Evolutionary conservation across 1,140 invertebrate species (phyloP).

Genomic region (Wiebesia pumilae): DNA sequence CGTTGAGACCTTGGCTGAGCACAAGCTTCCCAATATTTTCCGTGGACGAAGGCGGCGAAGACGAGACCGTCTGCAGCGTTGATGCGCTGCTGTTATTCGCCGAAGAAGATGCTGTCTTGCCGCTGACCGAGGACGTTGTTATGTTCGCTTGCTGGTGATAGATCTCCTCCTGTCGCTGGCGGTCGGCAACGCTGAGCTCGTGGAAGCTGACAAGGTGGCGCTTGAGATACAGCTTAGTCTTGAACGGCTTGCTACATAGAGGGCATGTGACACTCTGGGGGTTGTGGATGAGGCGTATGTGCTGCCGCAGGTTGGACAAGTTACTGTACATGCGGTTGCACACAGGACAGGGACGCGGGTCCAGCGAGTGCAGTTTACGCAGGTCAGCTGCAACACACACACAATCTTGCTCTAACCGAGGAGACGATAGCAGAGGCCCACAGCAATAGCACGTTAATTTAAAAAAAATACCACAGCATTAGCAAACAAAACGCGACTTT

Average conservation of each 20-base stretch:
- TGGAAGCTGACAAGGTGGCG: constrained; percentile 81
- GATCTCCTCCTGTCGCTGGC: constrained; percentile 72
- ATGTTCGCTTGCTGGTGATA: constrained; percentile 68
- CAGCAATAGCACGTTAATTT: constrained; percentile 72
- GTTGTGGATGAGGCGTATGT: constrained; percentile 87
- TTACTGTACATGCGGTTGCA: constrained; percentile 88
- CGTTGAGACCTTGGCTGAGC: constrained; percentile 35
- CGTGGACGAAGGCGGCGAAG: constrained; percentile 60
- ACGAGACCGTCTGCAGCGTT: neutral
- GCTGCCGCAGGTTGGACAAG: constrained; percentile 86
- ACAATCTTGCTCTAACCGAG: constrained; percentile 76
- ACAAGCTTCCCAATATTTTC: constrained; percentile 54
- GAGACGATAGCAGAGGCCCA: constrained; percentile 69
- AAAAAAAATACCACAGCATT: constrained; percentile 47
- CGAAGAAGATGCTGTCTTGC: neutral
- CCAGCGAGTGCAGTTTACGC: constrained; percentile 80
- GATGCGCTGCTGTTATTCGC: neutral
- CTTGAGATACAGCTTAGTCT: constrained; percentile 85
- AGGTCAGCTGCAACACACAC: constrained; percentile 77
- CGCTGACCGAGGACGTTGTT: constrained; percentile 54
- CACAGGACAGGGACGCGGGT: constrained; percentile 82
- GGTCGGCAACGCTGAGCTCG: constrained; percentile 73
- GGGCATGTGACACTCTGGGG: constrained; percentile 84
- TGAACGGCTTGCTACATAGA: constrained; percentile 85
- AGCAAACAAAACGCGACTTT: constrained; percentile 48